Evolutionary conservation across 2,797 vertebrate species (phyloP).

Genomic region (Eupleurogrammus muticus): DNA sequence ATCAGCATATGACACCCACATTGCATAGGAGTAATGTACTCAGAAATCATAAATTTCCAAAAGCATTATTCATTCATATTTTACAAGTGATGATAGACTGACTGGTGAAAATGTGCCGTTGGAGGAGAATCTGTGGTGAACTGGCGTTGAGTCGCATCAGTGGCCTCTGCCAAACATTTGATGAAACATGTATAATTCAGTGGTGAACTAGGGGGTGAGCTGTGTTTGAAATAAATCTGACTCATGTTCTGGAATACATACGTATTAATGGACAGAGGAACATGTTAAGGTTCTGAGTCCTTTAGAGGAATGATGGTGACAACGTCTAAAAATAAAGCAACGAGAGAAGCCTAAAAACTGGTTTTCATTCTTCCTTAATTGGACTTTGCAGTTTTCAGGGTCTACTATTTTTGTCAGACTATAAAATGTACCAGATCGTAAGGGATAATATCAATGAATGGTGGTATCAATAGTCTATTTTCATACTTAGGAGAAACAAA

Average conservation of each 20-base stretch:
- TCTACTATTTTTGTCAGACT: too few species aligned
- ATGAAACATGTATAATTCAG: conserved; percentile 65
- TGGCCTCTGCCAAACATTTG: conserved; percentile 45
- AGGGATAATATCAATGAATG: too few species aligned
- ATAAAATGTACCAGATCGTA: too few species aligned
- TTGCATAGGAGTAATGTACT: conserved; percentile 33
- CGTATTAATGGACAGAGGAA: conserved; percentile 31
- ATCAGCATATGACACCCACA: conserved; percentile 8
- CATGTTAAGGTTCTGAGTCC: conserved; percentile 21
- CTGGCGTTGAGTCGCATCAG: conserved; percentile 33
- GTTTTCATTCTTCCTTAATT: too few species aligned
- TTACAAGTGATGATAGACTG: conserved; percentile 60
- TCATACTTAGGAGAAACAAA: too few species aligned
- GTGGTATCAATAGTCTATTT: too few species aligned
- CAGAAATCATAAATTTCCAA: conserved; percentile 43
- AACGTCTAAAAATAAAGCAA: conserved; percentile 3
- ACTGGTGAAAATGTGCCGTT: conserved; percentile 55
- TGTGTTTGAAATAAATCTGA: conserved; percentile 56
- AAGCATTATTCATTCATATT: conserved; percentile 47
- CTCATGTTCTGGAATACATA: conserved; percentile 50
- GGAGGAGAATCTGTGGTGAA: conserved; percentile 45
- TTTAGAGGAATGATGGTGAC: conserved; percentile 27
- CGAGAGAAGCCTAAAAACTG: conserved; percentile 21
- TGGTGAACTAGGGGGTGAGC: conserved; percentile 38
- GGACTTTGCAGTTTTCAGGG: too few species aligned